Conservation (phyloP, 2,888 invertebrate species). For the Ypsolopha scabrella region DNA sequence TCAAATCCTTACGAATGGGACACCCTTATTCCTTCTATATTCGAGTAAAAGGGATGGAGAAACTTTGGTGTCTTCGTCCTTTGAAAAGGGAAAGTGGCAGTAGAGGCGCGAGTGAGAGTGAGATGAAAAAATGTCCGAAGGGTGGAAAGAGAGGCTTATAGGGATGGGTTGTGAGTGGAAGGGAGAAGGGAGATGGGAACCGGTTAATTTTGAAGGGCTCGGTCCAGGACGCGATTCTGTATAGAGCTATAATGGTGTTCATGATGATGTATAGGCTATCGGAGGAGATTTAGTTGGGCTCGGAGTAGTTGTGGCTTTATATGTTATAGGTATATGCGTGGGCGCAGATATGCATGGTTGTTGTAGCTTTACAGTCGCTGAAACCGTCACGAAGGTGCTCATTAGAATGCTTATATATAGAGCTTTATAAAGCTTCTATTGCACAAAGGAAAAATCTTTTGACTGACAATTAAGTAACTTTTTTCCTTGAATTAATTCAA, state of each 20-base stretch:
- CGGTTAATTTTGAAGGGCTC: conserved; percentile 68
- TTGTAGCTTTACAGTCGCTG: neutral
- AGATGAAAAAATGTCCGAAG: conserved; percentile 64
- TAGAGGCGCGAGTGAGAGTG: conserved; percentile 57
- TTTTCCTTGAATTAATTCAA: too few species aligned
- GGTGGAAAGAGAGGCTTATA: conserved; percentile 35
- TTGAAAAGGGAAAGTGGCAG: conserved; percentile 69
- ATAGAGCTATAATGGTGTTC: conserved; percentile 32
- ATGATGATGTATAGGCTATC: conserved; percentile 28
- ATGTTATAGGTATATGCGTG: neutral
- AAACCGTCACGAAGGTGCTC: too few species aligned
- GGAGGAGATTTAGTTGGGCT: too few species aligned
- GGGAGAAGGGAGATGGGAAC: conserved; percentile 35
- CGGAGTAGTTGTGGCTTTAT: too few species aligned
- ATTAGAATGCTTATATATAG: too few species aligned
- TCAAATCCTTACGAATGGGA: conserved; percentile 52
- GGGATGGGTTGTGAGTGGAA: conserved; percentile 15
- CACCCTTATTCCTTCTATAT: conserved; percentile 13
- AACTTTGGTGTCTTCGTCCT: conserved; percentile 58
- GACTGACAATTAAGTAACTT: too few species aligned
- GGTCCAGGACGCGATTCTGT: conserved; percentile 48
- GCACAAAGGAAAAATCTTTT: too few species aligned
- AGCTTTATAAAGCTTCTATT: too few species aligned
- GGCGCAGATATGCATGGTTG: neutral
- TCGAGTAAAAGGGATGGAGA: conserved; percentile 21